Evolutionary conservation across 1,140 invertebrate species (phyloP), one percentile per base, ranked within the genome.

Genomic region (Drosophila tsacasi): DNA sequence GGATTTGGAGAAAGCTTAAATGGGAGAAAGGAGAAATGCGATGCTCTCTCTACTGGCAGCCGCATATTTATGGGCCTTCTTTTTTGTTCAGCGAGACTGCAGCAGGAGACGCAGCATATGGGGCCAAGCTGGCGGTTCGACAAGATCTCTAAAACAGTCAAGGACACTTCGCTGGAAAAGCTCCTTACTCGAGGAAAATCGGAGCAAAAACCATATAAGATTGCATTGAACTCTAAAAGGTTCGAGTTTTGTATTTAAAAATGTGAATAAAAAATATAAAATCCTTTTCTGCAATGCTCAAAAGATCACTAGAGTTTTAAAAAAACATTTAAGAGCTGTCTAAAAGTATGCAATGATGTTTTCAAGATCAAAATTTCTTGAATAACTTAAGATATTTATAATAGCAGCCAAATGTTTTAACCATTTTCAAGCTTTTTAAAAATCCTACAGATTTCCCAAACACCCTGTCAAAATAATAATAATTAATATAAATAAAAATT

Each of bases 61-160:
- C 69, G 54, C 81, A 90, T 84, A 89, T 89, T 89, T 89, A 89
- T 90, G 85, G 71, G 66, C 62, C 77, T 74, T 68, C 6, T 12
- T 23, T 23, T 46, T 49, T 47, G n/a, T 49, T 32, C 40, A 46
- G 42, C 52, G 30, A 30, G 57, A 23, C 44, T 76, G 74, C 73
- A 76, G 60, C 69, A 32, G 52, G 37, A 69, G 39, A 30, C 21
- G 42, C 39, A 64, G 72, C 71, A 75, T 75, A 75, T 75, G 72
- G 59, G 69, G 50, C 67, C 25, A 44, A 49, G n/a, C 39, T 55
- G 52, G 47, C 63, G 27, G n/a, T 27, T 68, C 67, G 64, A 71
- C 52, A 67, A 32, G 66, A 71, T 71, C 67, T 46, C 64, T 68
- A 68, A 71, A 47, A 47, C 67, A 47, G 54, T 42, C 46, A 55